Base-by-base conservation (phyloP, 2,888 invertebrate genomes). In the Corythucha ciliata region DNA sequence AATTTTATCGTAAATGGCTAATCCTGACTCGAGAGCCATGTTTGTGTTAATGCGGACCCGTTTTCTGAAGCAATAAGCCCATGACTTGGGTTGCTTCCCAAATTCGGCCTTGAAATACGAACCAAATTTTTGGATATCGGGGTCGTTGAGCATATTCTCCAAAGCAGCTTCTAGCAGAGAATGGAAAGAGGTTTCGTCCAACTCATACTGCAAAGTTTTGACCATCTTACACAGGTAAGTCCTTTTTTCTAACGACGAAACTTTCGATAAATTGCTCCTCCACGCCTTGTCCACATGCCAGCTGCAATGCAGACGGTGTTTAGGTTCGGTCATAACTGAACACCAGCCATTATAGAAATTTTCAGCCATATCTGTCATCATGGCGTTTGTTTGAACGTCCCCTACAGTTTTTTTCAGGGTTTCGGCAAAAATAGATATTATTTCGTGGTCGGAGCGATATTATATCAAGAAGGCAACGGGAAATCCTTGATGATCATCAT, bases 201-300 rank as follows among this genome's bases (percentile, higher is more conserved):
- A 32, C 29, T 44, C 44, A 8, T 44, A 14, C 18, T 8, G 12
- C 4, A 44, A 4, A 27, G 22, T 4, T 5, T 32, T 4, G 2
- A 44, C 12, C 8, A 44, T 3, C 20, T 44, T 25, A 14, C 29
- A 44, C 3, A 16, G 10, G n/a, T 10, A 5, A 16, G 16, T 12
- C 20, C 44, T 6, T 44, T 44, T 48, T 6, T 24, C 14, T 14
- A 24, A 21, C 8, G 22, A 26, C 16, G 5, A 10, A 2, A 59
- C 50, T 57, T 58, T 60, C 8, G n/a, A 25, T 21, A 60, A 46
- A 16, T 60, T 51, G 10, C 50, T 39, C 16, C 50, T 39, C 59
- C 61, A 61, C 21, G 53, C 52, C 21, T 54, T 29, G 41, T 61
- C 62, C 5, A 63, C 55, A 39, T 60, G 60, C 64, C 63, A 64